Base-by-base conservation (phyloP, 2,113 vertebrate species). In the Engystomops pustulosus region DNA sequence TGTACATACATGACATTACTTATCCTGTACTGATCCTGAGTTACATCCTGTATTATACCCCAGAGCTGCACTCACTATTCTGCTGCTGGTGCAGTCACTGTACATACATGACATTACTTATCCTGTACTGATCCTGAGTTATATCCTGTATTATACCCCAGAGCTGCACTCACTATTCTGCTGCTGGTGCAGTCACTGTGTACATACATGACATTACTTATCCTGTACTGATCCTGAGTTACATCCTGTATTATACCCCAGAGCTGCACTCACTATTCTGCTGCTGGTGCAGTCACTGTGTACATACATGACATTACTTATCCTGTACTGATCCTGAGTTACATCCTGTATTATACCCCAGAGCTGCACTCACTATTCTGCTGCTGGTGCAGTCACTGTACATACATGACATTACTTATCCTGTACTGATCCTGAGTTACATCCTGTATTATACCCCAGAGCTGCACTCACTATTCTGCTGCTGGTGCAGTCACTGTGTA, bases 261-360 rank as follows among this genome's bases (percentile, higher is more conserved):
- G 53, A 55, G 53, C 53, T 55, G 53, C 53, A 8, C 53, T 55
- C n/a, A 23, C 53, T n/a, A 23, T 55, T 55, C 53, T 55, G 53
- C 53, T 55, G 53, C 53, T 9, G 18, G 38, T 41, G 8, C 38
- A 41, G 49, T 53, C 49, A 7, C 49, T n/a, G 53, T 44, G 77
- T 91, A 90, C 93, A 93, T 94, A 97, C 96, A 5, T 44, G 15
- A 49, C 47, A 5, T 41, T n/a, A n/a, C n/a, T n/a, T n/a, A n/a
- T n/a, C n/a, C n/a, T n/a, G n/a, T n/a, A n/a, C n/a, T n/a, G n/a
- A n/a, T n/a, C n/a, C n/a, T n/a, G n/a, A n/a, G n/a, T n/a, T n/a
- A n/a, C n/a, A 49, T 49, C 47, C 47, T 49, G 44, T 49, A 49
- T 49, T 49, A 49, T 49, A 18, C 47, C 18, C 47, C 47, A 49